Base-by-base conservation (phyloP, 2,888 invertebrate genomes). In the Chironomus tentans region DNA sequence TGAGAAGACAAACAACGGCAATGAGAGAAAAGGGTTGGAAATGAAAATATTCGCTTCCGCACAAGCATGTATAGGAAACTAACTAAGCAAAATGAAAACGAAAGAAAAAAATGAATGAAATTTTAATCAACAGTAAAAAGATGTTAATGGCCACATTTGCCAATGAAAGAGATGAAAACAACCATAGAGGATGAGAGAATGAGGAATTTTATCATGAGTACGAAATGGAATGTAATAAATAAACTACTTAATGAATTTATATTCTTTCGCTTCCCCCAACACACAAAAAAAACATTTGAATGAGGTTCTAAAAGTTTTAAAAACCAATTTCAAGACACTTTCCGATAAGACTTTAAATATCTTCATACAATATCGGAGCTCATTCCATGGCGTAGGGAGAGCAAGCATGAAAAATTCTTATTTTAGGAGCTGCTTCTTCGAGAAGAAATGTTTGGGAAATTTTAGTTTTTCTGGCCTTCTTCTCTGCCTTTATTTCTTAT, bases 251-350 rank as follows among this genome's bases (percentile, higher is more conserved):
- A 71, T 71, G 71, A 71, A 71, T 71, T 71, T 71, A 71, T 71
- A 56, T 71, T 22, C 50, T 18, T 50, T 13, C 2, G 38, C 38
- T 38, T 56, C 2, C 15, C 3, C 22, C 22, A 28, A 28, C 5
- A 38, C 38, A 38, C 1, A 28, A 28, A 28, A 10, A 38, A 7
- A 62, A 38, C 38, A 22, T 38, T 21, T 12, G 38, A 62, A 73
- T 56, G 62, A 73, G 72, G 72, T 73, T 73, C 62, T 73, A 73
- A 73, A 73, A 73, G 72, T 73, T 73, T 73, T 73, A 62, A 73
- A 73, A 73, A 73, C 50, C 56, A 28, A 71, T 71, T 65, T 71
- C 62, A 28, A 62, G 71, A 21, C 56, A 71, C 71, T 71, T 73
- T 73, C 50, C 46, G 72, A 73, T 62, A 73, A 73, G 61, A 73